phyloP scores from a whole-genome alignment of 2,888 invertebrate genomes.

The Selenia dentaria region DNA sequence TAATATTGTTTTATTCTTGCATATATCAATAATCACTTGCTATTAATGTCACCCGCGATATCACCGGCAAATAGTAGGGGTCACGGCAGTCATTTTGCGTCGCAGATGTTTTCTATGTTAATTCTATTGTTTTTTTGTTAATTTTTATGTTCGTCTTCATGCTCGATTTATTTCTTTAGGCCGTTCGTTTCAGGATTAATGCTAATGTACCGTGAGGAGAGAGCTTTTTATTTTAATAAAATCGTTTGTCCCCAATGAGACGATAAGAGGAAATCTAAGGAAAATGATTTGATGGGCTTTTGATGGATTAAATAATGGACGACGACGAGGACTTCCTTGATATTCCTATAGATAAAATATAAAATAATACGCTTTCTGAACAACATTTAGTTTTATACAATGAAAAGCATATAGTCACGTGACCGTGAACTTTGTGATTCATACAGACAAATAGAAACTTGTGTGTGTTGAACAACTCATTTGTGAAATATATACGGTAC shows the following conservation, averaged over 20 bases:
- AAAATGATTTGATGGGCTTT: slow-evolving; percentile 26
- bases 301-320: slow-evolving; percentile 23
- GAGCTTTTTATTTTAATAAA: slow-evolving; percentile 49
- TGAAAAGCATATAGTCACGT: too few species aligned
- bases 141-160: slow-evolving; percentile 80
- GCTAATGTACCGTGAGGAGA: slow-evolving; percentile 63
- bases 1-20: too few species aligned
- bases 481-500: too few species aligned
- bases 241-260: slow-evolving; percentile 35
- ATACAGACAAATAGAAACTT: too few species aligned
- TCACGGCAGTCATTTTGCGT: slow-evolving; percentile 58
- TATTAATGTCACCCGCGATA: too few species aligned
- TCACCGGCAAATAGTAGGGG: slow-evolving; percentile 44
- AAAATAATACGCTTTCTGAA: too few species aligned
- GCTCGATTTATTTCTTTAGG: slow-evolving; percentile 64
- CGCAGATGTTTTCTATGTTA: slow-evolving; percentile 84
- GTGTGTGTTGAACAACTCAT: too few species aligned
- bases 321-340: not conserved
- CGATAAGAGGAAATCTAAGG: slow-evolving; percentile 32
- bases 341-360: not conserved
- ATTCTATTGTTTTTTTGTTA: slow-evolving; percentile 84
- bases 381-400: too few species aligned
- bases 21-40: too few species aligned
- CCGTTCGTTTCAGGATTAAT: slow-evolving; percentile 74
- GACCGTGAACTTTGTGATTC: too few species aligned